Evolutionary conservation across 2,888 invertebrate species (phyloP), one percentile per base, ranked within the genome.

Genomic region (Phrixothrix hirtus): DNA sequence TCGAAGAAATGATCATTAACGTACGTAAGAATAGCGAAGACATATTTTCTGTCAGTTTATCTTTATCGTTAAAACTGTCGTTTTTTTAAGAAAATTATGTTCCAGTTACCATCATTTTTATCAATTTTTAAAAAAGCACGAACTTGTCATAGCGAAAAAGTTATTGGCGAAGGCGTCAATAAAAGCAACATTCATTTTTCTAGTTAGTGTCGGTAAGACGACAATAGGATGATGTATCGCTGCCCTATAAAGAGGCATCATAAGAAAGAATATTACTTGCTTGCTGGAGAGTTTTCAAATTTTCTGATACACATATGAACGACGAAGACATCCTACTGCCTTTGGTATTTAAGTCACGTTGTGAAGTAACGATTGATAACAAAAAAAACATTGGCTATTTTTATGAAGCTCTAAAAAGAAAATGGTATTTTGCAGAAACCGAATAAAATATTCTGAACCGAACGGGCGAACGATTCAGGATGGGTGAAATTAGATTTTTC

Each of bases 331-430:
- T 12, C 10, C 26, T 41, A 27, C 26, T 38, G 37, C 36, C 55
- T 59, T 64, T 55, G 48, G 61, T 60, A 68, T 64, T 67, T 62
- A 62, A 63, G 66, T 66, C 69, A 68, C 69, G 69, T 69, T 63
- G 60, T 60, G 57, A 67, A 67, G 65, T 67, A 67, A 69, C 69
- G 67, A 67, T 67, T 67, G 68, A 68, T 68, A 68, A 69, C 66
- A 67, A 63, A 64, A 62, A 65, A 63, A 61, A 63, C 64, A 67
- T 66, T 67, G 67, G 62, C 59, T 55, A 57, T 62, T 61, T 66
- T 63, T 66, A 65, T 62, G 64, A 61, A 61, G 62, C 61, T 49
- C 57, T 65, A 66, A 65, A 67, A 66, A 61, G 57, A 56, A 57
- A 61, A 64, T 55, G 63, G 60, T 60, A 57, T 60, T 62, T 59